Evolutionary conservation across 2,888 invertebrate species (phyloP).

Genomic region (Neoascia interrupta): DNA sequence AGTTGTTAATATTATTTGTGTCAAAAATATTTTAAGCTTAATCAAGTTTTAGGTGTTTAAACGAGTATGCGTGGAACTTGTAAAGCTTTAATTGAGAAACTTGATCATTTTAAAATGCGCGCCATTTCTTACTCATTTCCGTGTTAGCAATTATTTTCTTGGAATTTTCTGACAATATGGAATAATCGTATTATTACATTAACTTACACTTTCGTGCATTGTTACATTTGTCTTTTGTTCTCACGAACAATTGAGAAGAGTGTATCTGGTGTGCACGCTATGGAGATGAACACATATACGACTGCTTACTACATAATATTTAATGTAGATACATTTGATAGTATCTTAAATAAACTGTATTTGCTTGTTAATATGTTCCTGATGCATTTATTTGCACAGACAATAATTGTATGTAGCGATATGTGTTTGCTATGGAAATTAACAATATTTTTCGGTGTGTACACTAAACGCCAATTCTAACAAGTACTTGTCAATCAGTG

Average conservation of each 20-base stretch:
- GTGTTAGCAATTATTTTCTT: neutral
- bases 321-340: too few species aligned
- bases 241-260: neutral
- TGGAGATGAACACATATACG: neutral
- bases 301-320: neutral
- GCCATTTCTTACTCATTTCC: neutral
- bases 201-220: neutral
- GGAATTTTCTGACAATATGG: neutral
- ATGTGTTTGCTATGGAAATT: conserved; percentile 8
- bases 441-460: neutral
- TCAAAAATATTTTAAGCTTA: too few species aligned
- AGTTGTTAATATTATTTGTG: too few species aligned
- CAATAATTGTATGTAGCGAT: conserved; percentile 3
- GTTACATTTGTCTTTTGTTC: too few species aligned
- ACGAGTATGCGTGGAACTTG: too few species aligned
- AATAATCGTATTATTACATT: conserved; percentile 3
- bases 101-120: neutral
- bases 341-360: conserved; percentile 14
- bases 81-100: neutral
- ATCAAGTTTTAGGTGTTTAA: too few species aligned
- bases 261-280: neutral
- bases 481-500: neutral
- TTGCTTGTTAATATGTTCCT: conserved; percentile 7
- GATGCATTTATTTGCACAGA: conserved; percentile 6
- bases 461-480: neutral